These are phyloP conservation scores for human (Homo sapiens) DNA, from an alignment of 2,113 vertebrate genomes.

Conservation along the genomic window GRCh38 chr6:134405001-134405500, in stretches of 20 bases:
- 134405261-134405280: slow-evolving; percentile 57
- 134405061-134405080: background rate
- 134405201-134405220: slow-evolving; percentile 56
- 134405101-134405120: slow-evolving; percentile 56
- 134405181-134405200: slow-evolving; percentile 50
- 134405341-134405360: slow-evolving; percentile 43
- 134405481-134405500: background rate
- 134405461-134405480: background rate
- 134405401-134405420: background rate
- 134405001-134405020: background rate
- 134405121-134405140: slow-evolving; percentile 48
- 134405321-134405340: slow-evolving; percentile 62
- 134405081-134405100: background rate
- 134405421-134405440: background rate
- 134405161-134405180: slow-evolving; percentile 26
- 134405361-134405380: slow-evolving; percentile 3
- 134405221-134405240: slow-evolving; percentile 73
- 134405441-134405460: background rate
- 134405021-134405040: slow-evolving; percentile 34
- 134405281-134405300: slow-evolving; percentile 60
- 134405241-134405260: slow-evolving; percentile 61
- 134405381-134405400: background rate
- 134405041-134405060: background rate
- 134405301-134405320: slow-evolving; percentile 53
- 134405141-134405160: background rate